Base-by-base conservation (phyloP, 2,888 invertebrate genomes). In the Pogonocherus hispidulus region DNA sequence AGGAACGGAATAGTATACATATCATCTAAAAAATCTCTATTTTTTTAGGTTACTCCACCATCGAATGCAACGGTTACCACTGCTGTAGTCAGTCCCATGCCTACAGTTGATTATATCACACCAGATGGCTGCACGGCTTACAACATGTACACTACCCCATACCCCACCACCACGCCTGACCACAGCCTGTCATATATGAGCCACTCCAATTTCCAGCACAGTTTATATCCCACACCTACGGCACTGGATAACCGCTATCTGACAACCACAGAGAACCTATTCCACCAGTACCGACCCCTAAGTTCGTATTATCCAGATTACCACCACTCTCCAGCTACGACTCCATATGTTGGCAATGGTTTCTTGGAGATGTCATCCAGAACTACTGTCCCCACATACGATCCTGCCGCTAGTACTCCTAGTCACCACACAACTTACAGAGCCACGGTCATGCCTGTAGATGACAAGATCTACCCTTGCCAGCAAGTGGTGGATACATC, bases 271-370 rank as follows among this genome's bases (percentile, higher is more conserved):
- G 95, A 96, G 80, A 95, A 95, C 81, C 89, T 96, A 79, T 96
- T 96, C 87, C 93, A 94, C 82, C 95, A 96, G 85, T 96, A 96
- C 86, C 91, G 96, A 73, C 93, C 95, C n/a, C 86, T 96, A 55
- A 93, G 95, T 41, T 89, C 91, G 3, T 95, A 96, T 84, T 94
- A 94, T 80, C 91, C 93, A 0, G 92, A 93, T 52, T 93, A 93
- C 78, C 91, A 91, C 77, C 92, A 93, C 76, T 90, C 92, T 47
- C 89, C 93, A 5, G 88, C 92, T 2, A 83, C 89, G 1, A 86
- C 89, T 63, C 87, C 89, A 1, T 93, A 93, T 80, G 90, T 93
- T 66, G 91, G 93, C 47, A 95, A 95, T 79, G 95, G 95, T 3
- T 96, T 96, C 85, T 87, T 96, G 67, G 93, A 93, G 80, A 92